Conservation (phyloP, 2,113 vertebrate genomes). For the Rhynchomys soricoides region DNA sequence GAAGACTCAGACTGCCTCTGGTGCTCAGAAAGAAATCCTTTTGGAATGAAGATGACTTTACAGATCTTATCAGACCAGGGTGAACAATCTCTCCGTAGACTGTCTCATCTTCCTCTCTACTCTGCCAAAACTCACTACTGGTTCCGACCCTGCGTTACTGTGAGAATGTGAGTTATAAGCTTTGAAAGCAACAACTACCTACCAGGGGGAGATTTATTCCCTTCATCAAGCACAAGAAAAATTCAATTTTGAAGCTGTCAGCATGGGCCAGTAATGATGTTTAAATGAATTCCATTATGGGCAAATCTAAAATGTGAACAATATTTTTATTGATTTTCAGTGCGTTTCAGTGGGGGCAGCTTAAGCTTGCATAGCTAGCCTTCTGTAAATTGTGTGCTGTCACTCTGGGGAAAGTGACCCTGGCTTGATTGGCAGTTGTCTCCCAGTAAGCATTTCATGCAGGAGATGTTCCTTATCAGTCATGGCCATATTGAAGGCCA, state of each 20-base stretch:
- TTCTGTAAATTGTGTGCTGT: neutral
- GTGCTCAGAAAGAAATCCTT: neutral
- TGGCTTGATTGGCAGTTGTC: constrained; percentile 15
- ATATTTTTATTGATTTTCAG: constrained; percentile 74
- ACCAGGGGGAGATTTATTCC: constrained; percentile 78
- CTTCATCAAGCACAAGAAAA: constrained; percentile 78
- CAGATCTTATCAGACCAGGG: neutral
- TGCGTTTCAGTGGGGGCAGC: constrained; percentile 62
- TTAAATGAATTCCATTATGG: constrained; percentile 79
- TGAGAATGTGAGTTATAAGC: neutral
- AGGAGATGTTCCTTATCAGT: neutral
- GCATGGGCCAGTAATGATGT: constrained; percentile 78
- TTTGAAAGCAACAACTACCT: constrained; percentile 72
- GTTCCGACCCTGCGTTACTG: neutral
- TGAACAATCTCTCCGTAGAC: neutral
- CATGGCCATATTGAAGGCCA: neutral
- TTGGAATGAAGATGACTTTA: constrained; percentile 20
- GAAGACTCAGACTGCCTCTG: neutral
- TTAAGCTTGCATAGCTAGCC: neutral
- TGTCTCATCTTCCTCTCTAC: neutral
- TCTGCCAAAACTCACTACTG: neutral
- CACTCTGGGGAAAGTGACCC: neutral
- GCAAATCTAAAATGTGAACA: constrained; percentile 66
- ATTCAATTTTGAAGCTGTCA: constrained; percentile 84
- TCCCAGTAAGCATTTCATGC: constrained; percentile 4